Percentiles rank a stretch among this genome's conserved stretches.
These are phyloP conservation scores for Molossus molossus DNA, from an alignment of 2,797 vertebrate species.

Conservation along the genomic window DNA sequence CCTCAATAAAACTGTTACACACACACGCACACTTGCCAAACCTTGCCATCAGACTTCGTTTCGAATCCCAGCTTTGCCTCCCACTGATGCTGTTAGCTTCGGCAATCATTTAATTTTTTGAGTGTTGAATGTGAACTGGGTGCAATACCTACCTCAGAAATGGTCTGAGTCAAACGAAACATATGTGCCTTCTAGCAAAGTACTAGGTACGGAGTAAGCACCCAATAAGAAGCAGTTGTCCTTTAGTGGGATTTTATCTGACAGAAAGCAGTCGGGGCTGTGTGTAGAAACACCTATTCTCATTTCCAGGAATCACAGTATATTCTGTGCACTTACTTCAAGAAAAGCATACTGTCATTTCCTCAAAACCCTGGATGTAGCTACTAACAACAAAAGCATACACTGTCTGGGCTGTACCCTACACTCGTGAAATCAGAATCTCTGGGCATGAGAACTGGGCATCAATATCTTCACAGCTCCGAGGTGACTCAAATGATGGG, in stretches of 20 bases:
- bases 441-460: neutral
- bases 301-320: neutral
- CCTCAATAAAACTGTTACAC: too few species aligned
- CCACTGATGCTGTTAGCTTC: neutral
- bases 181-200: neutral
- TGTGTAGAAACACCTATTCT: neutral
- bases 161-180: neutral
- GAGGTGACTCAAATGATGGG: neutral
- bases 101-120: neutral
- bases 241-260: neutral
- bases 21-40: neutral
- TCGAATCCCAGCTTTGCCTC: conserved; percentile 3
- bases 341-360: neutral
- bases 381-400: neutral
- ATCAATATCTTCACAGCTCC: neutral
- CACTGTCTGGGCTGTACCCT: neutral
- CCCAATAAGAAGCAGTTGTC: neutral
- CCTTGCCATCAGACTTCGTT: neutral
- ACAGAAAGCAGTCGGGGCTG: neutral
- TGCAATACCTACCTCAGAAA: neutral
- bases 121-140: neutral
- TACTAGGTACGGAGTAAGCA: neutral
- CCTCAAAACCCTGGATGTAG: neutral
- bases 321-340: neutral
- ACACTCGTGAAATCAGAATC: neutral